Conservation (phyloP, 2,113 vertebrate genomes). For the Opisthocomus hoazin region DNA sequence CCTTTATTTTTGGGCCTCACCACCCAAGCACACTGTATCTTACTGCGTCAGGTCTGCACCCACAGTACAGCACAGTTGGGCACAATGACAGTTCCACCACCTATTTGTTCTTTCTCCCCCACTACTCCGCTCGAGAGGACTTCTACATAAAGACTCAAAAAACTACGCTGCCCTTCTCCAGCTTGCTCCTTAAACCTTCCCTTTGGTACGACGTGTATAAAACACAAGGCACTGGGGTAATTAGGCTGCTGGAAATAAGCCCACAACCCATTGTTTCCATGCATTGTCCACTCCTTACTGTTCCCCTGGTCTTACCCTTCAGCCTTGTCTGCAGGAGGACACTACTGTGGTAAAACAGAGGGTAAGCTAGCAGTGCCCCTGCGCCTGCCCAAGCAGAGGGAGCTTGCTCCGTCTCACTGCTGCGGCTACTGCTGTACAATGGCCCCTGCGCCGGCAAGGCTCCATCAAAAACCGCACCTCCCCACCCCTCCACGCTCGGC, state of each 20-base stretch:
- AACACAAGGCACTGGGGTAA: not conserved
- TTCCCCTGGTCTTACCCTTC: not conserved
- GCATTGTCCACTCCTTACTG: not conserved
- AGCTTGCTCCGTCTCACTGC: accelerated
- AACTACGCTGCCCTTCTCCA: not conserved
- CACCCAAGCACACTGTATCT: not conserved
- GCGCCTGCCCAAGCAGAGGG: not conserved
- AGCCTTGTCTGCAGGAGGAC: not conserved
- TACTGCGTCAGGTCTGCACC: not conserved
- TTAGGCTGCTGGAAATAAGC: not conserved
- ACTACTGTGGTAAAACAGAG: not conserved
- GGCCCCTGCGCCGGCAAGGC: not conserved
- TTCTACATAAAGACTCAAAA: not conserved
- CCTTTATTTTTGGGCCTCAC: not conserved
- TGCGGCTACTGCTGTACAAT: accelerated
- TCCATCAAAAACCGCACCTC: not conserved
- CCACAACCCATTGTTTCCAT: not conserved
- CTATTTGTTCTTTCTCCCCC: not conserved
- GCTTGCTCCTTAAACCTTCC: not conserved
- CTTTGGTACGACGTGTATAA: not conserved
- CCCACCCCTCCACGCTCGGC: not conserved
- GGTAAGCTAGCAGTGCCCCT: not conserved
- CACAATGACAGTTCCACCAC: not conserved
- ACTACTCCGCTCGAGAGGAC: not conserved
- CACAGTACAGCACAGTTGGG: not conserved